These are phyloP conservation scores for Yoshiicerus persimilis DNA, from an alignment of 1,140 invertebrate species.

Conservation along the genomic window DNA sequence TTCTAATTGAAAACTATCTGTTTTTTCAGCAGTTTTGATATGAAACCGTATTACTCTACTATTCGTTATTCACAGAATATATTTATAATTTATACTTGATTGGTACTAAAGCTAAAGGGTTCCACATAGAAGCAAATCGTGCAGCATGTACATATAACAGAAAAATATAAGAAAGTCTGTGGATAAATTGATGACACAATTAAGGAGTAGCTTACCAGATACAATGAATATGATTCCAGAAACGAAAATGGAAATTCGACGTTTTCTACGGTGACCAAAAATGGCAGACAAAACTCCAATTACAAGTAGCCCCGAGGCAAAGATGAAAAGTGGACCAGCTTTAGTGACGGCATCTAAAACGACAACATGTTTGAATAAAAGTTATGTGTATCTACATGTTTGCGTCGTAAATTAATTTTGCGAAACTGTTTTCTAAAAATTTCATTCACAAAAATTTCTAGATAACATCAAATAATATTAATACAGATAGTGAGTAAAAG, in stretches of 20 bases:
- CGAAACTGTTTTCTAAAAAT: too few species aligned
- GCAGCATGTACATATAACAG: too few species aligned
- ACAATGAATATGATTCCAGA: conserved; percentile 70
- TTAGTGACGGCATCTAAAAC: conserved; percentile 68
- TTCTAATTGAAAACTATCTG: too few species aligned
- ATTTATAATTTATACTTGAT: too few species aligned
- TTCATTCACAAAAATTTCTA: too few species aligned
- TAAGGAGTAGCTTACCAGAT: conserved; percentile 59
- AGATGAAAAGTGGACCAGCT: conserved; percentile 66
- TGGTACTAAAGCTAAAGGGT: too few species aligned
- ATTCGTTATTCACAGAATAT: too few species aligned
- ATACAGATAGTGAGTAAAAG: neutral
- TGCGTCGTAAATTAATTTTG: neutral
- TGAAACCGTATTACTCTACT: too few species aligned
- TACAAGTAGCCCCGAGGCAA: conserved; percentile 63
- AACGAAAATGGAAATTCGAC: conserved; percentile 65
- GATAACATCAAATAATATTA: neutral
- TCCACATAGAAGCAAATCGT: too few species aligned
- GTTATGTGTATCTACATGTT: neutral
- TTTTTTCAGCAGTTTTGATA: too few species aligned
- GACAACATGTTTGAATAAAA: neutral
- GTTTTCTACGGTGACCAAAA: conserved; percentile 62
- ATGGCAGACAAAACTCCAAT: conserved; percentile 66
- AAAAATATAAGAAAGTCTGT: too few species aligned
- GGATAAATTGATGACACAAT: neutral